These are phyloP conservation scores for Andrena trimmerana DNA, from an alignment of 2,888 invertebrate species.

Conservation along the genomic window DNA sequence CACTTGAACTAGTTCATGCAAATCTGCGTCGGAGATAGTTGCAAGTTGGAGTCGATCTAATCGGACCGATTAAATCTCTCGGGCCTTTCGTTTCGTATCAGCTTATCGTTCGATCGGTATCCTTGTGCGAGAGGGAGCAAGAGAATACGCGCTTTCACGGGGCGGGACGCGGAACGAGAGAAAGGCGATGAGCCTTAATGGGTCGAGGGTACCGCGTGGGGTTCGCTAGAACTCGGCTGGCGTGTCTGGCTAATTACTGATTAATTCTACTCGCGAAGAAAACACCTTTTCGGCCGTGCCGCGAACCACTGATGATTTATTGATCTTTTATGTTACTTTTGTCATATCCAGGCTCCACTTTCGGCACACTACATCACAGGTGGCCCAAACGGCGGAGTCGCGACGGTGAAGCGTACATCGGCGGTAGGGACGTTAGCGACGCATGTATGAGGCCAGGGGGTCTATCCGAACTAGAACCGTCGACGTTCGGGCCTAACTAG, in stretches of 20 bases:
- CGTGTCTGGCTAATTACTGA: too few species aligned
- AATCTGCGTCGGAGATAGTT: constrained; percentile 14
- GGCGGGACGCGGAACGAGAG: background rate
- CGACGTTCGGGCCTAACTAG: constrained; percentile 69
- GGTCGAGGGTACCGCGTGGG: too few species aligned
- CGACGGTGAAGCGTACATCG: constrained; percentile 87
- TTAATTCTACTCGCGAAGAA: too few species aligned
- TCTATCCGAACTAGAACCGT: constrained; percentile 81
- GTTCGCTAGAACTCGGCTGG: too few species aligned
- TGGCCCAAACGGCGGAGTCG: constrained; percentile 86
- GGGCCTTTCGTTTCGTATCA: constrained; percentile 6
- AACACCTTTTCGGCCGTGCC: too few species aligned
- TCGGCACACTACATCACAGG: constrained; percentile 84
- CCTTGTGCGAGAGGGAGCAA: background rate
- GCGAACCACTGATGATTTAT: too few species aligned
- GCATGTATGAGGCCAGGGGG: constrained; percentile 87
- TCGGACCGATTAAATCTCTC: constrained; percentile 9
- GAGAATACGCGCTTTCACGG: background rate
- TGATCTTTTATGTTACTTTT: background rate
- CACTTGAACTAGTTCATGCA: constrained; percentile 53
- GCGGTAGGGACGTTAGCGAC: constrained; percentile 88
- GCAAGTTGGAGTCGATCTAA: constrained; percentile 21
- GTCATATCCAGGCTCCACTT: constrained; percentile 79
- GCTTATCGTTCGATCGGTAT: constrained; percentile 14
- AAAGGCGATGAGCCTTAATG: too few species aligned